These are phyloP conservation scores for Pterophyllum scalare DNA, from an alignment of 2,113 vertebrate species.

Conservation along the genomic window DNA sequence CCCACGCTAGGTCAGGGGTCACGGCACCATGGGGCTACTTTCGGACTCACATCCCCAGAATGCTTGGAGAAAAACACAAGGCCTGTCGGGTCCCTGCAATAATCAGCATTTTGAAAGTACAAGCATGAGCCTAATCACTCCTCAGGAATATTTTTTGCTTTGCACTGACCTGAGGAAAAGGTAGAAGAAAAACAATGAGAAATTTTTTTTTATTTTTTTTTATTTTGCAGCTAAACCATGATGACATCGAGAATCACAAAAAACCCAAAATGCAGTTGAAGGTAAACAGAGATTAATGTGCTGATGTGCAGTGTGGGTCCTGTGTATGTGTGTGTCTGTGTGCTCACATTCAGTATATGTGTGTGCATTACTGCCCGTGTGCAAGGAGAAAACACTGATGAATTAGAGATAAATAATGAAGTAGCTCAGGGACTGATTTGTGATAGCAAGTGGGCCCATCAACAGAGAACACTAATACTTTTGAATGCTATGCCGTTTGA, in stretches of 20 bases:
- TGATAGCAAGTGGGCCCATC: conserved; percentile 81
- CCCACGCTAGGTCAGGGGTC: conserved; percentile 80
- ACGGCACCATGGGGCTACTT: conserved; percentile 75
- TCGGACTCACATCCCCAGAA: conserved; percentile 78
- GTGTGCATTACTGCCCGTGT: conserved; percentile 70
- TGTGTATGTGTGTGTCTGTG: conserved; percentile 38
- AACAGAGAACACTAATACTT: conserved; percentile 85
- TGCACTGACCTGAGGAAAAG: conserved; percentile 57
- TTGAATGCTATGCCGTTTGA: conserved; percentile 84
- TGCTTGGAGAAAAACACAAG: conserved; percentile 73
- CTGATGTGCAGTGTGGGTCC: conserved; percentile 48
- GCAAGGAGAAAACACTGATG: conserved; percentile 79
- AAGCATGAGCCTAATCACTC: conserved; percentile 71
- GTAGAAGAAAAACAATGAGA: conserved; percentile 12
- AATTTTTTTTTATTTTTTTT: not conserved
- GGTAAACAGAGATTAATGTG: conserved; percentile 67
- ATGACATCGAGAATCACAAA: conserved; percentile 35
- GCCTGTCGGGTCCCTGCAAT: conserved; percentile 66
- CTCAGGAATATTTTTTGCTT: conserved; percentile 50
- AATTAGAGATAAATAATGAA: conserved; percentile 84
- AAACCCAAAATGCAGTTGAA: conserved; percentile 62
- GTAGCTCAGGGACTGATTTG: conserved; percentile 82
- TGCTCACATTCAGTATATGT: conserved; percentile 45
- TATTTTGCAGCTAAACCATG: conserved; percentile 33
- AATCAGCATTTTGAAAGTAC: conserved; percentile 74